Conservation (phyloP, 2,888 invertebrate species). For the Dyspetes luteomarginatus region DNA sequence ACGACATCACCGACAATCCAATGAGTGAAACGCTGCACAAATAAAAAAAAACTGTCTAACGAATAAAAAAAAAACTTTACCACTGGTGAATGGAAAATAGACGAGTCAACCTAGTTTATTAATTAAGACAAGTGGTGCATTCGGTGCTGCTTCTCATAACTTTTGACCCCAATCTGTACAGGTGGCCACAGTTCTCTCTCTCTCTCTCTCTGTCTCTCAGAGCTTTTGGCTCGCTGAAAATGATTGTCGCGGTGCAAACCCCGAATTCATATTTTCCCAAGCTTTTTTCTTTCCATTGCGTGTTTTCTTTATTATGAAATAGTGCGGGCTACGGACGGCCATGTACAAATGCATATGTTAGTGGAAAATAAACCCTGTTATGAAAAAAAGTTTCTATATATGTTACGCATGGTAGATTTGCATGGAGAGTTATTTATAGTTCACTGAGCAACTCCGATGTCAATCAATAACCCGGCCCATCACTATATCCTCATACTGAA, state of each 20-base stretch:
- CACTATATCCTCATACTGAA: background rate
- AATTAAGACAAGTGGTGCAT: slow-evolving; percentile 31
- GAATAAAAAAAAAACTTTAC: background rate
- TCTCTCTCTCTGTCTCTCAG: background rate
- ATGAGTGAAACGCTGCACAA: too few relatives aligned
- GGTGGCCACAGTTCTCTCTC: slow-evolving; percentile 7
- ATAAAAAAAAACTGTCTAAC: too few relatives aligned
- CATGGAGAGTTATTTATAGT: background rate
- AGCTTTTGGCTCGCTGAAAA: background rate
- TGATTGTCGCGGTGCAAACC: background rate
- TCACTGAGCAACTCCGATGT: background rate
- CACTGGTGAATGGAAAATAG: background rate
- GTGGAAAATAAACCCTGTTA: background rate
- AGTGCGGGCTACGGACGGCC: background rate
- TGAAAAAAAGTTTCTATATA: background rate
- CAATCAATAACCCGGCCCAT: background rate
- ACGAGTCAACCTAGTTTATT: slow-evolving; percentile 8
- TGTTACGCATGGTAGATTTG: too few relatives aligned
- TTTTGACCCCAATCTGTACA: slow-evolving; percentile 24
- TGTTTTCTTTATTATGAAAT: background rate
- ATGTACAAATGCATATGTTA: background rate
- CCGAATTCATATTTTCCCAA: background rate
- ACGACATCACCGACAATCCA: too few relatives aligned
- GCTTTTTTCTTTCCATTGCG: background rate
- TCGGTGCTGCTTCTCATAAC: background rate